Evolutionary conservation across 2,797 vertebrate species (phyloP), one percentile per base, ranked within the genome.

Genomic region (Xiphophorus birchmanni): DNA sequence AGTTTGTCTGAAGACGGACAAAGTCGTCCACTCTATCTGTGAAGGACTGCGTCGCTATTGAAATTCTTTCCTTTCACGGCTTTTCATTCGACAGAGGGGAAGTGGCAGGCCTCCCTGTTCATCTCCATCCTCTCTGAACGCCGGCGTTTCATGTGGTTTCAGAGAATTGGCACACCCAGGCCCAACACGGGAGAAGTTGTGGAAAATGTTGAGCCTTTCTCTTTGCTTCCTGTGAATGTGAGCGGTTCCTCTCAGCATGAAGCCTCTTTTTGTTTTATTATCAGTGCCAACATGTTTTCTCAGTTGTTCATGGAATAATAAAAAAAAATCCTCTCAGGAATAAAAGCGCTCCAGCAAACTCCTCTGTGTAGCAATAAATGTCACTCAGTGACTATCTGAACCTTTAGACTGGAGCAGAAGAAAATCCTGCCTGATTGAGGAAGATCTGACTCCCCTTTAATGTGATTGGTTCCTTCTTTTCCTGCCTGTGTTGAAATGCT

Each of bases 321-420:
- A 77, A 40, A 54, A 23, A 8, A 54, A 54, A 54, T 50, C 8
- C 44, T 50, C 29, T 77, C 21, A 32, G 44, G 44, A 48, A 35
- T 65, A 11, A 47, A 75, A 75, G 6, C 3, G 1, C 17, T 75
- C 37, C 75, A 63, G n/a, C 29, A 63, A 23, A 63, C 5, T 42
- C 21, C 65, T 69, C 65, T 42, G 32, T 69, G 37, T 21, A 13
- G 26, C 40, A n/a, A 18, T 40, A 42, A 84, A 89, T 89, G 82
- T 82, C 26, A 78, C 84, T 9, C 13, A 32, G 7, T 52, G 9
- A 32, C 21, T 23, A 40, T 10, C 37, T 69, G 21, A 69, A 12
- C 2, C 65, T 42, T 23, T 67, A 40, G 67, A 44, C 10, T 6
- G 40, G 10, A 71, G 40, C 23, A 45, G 10, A 5, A 26, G 9